Conservation (phyloP, 2,113 vertebrate genomes). For the Orientallactaga bullata region DNA sequence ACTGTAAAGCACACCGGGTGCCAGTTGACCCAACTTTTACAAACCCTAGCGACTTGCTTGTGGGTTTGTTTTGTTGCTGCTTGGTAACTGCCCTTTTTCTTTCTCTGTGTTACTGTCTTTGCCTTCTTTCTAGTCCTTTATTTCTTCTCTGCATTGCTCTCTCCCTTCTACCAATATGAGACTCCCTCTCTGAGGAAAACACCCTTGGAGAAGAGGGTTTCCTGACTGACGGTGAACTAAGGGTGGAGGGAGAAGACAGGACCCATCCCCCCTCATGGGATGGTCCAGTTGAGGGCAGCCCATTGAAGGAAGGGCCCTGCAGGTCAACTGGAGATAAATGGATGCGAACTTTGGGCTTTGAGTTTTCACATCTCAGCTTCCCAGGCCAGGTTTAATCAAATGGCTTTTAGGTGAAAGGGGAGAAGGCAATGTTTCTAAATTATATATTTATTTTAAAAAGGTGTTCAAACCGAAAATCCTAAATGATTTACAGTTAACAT, state of each 20-base stretch:
- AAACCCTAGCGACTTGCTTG: neutral
- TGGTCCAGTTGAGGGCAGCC: no score
- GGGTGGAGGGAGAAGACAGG: neutral
- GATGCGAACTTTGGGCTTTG: neutral
- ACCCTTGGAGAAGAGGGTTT: neutral
- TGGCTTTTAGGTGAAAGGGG: neutral
- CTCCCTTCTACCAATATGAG: neutral
- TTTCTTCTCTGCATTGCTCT: neutral
- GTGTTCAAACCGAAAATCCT: slow-evolving; percentile 56
- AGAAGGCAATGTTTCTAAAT: neutral
- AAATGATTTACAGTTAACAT: slow-evolving; percentile 71
- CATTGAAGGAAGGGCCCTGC: neutral
- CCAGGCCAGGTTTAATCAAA: neutral
- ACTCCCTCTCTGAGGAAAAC: slow-evolving; percentile 32
- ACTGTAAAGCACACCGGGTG: neutral
- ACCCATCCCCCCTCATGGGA: no score
- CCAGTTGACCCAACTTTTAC: neutral
- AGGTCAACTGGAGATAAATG: neutral
- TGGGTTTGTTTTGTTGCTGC: no score
- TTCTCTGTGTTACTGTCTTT: neutral
- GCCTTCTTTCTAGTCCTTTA: neutral
- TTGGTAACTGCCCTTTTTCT: neutral
- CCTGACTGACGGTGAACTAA: slow-evolving; percentile 28
- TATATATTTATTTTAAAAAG: neutral
- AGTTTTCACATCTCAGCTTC: neutral